Evolutionary conservation across 2,113 vertebrate genomes (phyloP), one percentile per base, ranked within the genome.

Genomic region (Ornithorhynchus anatinus): DNA sequence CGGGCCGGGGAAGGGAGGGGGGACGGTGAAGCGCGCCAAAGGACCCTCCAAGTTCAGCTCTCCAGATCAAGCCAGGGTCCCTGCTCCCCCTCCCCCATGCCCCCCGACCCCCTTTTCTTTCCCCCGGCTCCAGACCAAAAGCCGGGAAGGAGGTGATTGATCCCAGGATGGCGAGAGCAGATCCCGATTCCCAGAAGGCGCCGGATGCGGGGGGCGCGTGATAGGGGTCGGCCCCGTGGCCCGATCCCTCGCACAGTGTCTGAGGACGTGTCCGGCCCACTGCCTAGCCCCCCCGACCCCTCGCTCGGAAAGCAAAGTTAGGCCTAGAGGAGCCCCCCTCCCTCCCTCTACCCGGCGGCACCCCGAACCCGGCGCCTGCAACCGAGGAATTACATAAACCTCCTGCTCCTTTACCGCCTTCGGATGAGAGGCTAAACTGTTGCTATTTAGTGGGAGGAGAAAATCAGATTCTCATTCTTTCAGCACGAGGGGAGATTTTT

Each of bases 351-450:
- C n/a, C n/a, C n/a, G n/a, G n/a, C n/a, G n/a, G n/a, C n/a, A n/a
- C n/a, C n/a, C n/a, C n/a, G n/a, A n/a, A n/a, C n/a, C n/a, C n/a
- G n/a, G n/a, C n/a, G n/a, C n/a, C n/a, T n/a, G 47, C 75, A 40
- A 72, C 68, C 78, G 50, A 66, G 68, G 77, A 77, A 84, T 58
- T 64, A 51, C 35, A 75, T 67, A 59, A 65, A 76, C 71, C 84
- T 68, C 57, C 17, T 80, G 79, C n/a, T 63, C 89, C 89, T 93
- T 88, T 76, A 86, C 82, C n/a, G n/a, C 43, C 72, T 69, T 85
- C 76, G 77, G 75, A 80, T 87, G 78, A 80, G 60, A 68, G 74
- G 69, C 86, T 89, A 93, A 92, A 94, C 92, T 91, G 89, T 93
- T 93, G 92, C 91, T 91, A 80, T 74, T 60, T 53, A 2, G 60